These are phyloP conservation scores for Perizoma affinitatum DNA, from an alignment of 2,888 invertebrate species.

Conservation along the genomic window DNA sequence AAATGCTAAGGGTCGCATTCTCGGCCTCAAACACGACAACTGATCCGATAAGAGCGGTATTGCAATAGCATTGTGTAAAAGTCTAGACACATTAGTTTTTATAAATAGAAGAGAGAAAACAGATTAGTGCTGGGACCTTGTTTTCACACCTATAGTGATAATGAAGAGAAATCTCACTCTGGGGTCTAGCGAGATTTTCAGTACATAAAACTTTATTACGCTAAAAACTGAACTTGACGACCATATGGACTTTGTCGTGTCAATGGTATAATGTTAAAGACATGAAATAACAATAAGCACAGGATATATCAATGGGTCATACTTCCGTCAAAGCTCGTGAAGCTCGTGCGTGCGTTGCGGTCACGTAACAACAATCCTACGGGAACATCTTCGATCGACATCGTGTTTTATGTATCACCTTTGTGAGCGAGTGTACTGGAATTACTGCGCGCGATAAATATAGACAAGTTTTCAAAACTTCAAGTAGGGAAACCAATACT, in stretches of 20 bases:
- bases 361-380: constrained; percentile 53
- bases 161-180: constrained; percentile 24
- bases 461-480: constrained; percentile 18
- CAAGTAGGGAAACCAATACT: constrained; percentile 3
- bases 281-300: constrained; percentile 53
- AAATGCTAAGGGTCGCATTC: constrained; percentile 34
- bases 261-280: constrained; percentile 36
- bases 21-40: constrained; percentile 31
- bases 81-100: constrained; percentile 34
- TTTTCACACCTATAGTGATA: constrained; percentile 22
- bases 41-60: constrained; percentile 33
- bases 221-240: neutral
- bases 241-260: constrained; percentile 16
- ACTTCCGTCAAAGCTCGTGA: constrained; percentile 59
- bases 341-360: constrained; percentile 60
- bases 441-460: constrained; percentile 27
- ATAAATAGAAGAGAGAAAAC: constrained; percentile 32
- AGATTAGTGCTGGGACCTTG: constrained; percentile 22
- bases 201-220: constrained; percentile 10
- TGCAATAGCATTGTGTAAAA: constrained; percentile 32
- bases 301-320: constrained; percentile 42
- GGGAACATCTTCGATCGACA: constrained; percentile 41
- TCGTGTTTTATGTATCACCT: constrained; percentile 38
- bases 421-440: constrained; percentile 22
- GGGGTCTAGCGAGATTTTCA: constrained; percentile 4